Conservation (phyloP, 2,113 vertebrate genomes). For the Pyxicephalus adspersus region DNA sequence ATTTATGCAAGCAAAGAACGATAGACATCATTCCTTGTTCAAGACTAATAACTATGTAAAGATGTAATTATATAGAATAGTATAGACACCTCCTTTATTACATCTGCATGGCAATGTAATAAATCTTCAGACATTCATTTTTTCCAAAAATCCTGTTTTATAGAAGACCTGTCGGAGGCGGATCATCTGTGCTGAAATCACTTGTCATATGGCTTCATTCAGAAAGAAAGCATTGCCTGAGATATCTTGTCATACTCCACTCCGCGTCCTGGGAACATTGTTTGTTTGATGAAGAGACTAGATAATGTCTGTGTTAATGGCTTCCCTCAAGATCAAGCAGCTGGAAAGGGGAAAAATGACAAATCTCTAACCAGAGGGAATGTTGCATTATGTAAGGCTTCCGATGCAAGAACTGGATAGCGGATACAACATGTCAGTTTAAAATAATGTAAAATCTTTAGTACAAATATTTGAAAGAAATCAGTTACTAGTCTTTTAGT, state of each 20-base stretch:
- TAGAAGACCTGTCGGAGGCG: not conserved
- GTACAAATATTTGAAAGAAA: not conserved
- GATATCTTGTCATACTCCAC: constrained; percentile 42
- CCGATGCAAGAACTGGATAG: not conserved
- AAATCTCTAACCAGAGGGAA: constrained; percentile 43
- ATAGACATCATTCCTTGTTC: too few species aligned
- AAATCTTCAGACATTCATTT: too few species aligned
- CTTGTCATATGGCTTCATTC: constrained; percentile 47
- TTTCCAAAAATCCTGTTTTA: not conserved
- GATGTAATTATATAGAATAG: too few species aligned
- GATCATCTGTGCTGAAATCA: constrained; percentile 34
- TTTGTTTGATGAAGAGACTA: constrained; percentile 48
- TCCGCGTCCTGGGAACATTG: constrained; percentile 46
- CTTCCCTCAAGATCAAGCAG: constrained; percentile 44
- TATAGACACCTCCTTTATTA: too few species aligned
- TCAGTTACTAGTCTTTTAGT: too few species aligned
- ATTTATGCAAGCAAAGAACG: too few species aligned
- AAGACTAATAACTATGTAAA: too few species aligned
- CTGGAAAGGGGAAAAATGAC: constrained; percentile 32
- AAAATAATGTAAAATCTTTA: constrained; percentile 19
- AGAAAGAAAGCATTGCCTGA: constrained; percentile 6
- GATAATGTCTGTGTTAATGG: constrained; percentile 47
- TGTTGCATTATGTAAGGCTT: constrained; percentile 36
- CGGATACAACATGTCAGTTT: not conserved
- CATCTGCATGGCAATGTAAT: too few species aligned